Conservation (phyloP, 2,797 vertebrate species). For the Podarcis siculus region DNA sequence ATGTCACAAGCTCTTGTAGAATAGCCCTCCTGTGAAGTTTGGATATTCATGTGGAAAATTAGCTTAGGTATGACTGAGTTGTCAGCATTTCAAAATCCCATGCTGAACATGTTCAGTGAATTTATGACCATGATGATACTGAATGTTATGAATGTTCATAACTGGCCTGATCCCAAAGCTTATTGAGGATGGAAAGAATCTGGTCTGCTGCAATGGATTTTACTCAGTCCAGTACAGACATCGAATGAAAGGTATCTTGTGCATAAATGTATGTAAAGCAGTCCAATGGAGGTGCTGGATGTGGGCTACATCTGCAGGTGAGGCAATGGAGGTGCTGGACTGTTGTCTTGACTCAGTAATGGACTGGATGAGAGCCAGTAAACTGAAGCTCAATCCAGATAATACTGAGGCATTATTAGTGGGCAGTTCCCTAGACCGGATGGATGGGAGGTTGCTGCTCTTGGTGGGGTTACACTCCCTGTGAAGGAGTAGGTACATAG, state of each 20-base stretch:
- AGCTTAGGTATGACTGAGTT: constrained; percentile 19
- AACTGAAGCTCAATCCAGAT: no score
- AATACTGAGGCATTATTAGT: no score
- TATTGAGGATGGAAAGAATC: constrained; percentile 5
- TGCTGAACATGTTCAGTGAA: constrained; percentile 7
- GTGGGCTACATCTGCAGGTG: no score
- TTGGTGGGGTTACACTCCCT: no score
- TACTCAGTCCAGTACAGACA: background rate
- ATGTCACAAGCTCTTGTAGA: constrained; percentile 10
- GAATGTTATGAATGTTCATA: background rate
- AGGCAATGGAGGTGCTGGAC: no score
- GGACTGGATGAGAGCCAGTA: no score
- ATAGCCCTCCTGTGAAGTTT: constrained; percentile 14
- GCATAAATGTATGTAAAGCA: background rate
- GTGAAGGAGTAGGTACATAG: no score
- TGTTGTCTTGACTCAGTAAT: no score
- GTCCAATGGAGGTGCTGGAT: no score
- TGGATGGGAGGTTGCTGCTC: no score
- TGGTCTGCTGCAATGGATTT: constrained; percentile 5
- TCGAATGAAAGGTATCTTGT: background rate
- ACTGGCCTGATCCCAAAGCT: background rate
- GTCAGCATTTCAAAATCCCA: constrained; percentile 4
- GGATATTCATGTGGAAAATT: constrained; percentile 31
- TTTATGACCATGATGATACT: background rate
- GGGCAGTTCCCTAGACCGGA: no score